These are phyloP conservation scores for Aphaenogaster ashmeadi DNA, from an alignment of 1,140 invertebrate species.

Conservation along the genomic window DNA sequence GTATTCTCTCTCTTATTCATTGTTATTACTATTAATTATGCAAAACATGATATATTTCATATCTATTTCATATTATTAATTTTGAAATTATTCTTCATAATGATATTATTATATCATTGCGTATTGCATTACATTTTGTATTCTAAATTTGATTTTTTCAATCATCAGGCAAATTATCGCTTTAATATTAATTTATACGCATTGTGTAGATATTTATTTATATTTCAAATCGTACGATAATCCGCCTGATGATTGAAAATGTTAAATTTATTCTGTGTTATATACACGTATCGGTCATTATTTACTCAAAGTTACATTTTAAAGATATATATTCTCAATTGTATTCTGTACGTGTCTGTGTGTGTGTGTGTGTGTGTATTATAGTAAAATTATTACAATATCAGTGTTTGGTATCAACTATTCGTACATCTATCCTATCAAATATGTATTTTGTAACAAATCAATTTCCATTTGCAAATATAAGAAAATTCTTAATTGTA, in stretches of 20 bases:
- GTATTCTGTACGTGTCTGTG: background rate
- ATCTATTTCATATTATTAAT: background rate
- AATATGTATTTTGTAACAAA: conserved; percentile 6
- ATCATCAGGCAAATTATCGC: background rate
- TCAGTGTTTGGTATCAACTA: background rate
- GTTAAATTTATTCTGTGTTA: background rate
- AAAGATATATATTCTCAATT: background rate
- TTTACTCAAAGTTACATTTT: background rate
- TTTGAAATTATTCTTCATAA: background rate
- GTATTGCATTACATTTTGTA: conserved; percentile 16
- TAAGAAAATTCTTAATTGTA: background rate
- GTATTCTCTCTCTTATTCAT: background rate
- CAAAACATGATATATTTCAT: conserved; percentile 3
- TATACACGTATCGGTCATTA: background rate
- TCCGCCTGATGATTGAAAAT: background rate
- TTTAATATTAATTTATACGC: background rate
- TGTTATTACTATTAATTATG: conserved; percentile 12
- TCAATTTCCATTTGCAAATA: conserved; percentile 49
- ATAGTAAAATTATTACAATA: conserved; percentile 14
- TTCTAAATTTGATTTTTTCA: background rate
- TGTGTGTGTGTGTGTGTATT: background rate
- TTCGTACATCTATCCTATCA: conserved; percentile 1
- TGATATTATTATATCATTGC: conserved; percentile 13
- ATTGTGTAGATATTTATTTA: background rate
- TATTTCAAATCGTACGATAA: background rate